Evolutionary conservation across 2,113 vertebrate species (phyloP).

Genomic region (Glareola pratincola): DNA sequence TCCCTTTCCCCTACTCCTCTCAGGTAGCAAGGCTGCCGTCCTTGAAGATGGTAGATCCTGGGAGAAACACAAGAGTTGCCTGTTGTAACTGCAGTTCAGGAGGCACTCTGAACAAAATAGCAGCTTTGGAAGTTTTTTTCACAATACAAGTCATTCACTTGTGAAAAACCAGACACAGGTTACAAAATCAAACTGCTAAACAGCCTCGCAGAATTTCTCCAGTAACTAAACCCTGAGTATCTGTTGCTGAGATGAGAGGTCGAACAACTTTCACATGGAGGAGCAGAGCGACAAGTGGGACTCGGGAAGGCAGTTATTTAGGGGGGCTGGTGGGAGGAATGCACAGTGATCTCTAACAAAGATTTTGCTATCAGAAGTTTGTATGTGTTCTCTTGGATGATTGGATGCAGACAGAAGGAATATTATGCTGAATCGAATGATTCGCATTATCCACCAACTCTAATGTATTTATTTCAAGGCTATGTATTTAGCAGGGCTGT

Average conservation of each 20-base stretch:
- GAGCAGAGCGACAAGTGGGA: neutral
- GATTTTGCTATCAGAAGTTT: neutral
- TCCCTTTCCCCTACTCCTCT: neutral
- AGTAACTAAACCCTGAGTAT: neutral
- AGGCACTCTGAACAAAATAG: neutral
- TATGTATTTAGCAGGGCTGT: neutral
- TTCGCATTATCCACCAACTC: rapidly evolving
- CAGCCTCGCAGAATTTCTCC: neutral
- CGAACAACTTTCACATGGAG: neutral
- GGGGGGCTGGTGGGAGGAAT: neutral
- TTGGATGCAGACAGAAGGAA: neutral
- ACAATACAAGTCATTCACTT: neutral
- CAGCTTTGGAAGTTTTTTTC: neutral
- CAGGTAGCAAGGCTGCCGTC: neutral
- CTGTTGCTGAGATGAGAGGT: neutral
- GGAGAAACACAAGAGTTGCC: neutral
- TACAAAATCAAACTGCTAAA: neutral
- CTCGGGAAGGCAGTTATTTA: neutral
- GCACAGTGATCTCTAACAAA: neutral
- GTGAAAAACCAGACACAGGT: neutral
- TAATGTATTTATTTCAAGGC: neutral
- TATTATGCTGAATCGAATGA: neutral
- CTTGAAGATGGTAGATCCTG: neutral
- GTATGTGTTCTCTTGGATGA: neutral
- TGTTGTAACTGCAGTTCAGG: neutral